Percentiles rank a stretch among this genome's conserved stretches.
Evolutionary conservation across 2,113 vertebrate species (phyloP).

Genomic region (Clarias gariepinus): DNA sequence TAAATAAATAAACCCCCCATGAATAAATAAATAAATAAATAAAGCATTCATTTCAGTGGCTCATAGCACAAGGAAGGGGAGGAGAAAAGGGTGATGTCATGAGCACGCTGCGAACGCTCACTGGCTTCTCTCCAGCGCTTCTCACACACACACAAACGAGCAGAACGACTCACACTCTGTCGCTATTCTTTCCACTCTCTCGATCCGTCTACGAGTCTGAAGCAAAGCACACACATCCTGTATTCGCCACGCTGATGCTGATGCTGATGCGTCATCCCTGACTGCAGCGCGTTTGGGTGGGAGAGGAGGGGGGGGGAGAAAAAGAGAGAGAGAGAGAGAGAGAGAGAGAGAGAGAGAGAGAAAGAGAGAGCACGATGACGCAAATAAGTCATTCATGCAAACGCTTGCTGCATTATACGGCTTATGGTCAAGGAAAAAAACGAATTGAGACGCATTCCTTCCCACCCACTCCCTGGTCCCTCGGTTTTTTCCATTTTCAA

Average conservation of each 20-base stretch:
- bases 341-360: constrained; percentile 48
- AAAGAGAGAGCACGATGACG: constrained; percentile 47
- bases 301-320: constrained; percentile 44
- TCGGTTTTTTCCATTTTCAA: constrained; percentile 16
- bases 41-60: constrained; percentile 52
- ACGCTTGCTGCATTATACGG: neutral
- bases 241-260: constrained; percentile 55
- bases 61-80: constrained; percentile 33
- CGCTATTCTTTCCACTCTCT: constrained; percentile 33
- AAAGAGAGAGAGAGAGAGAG: constrained; percentile 51
- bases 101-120: constrained; percentile 73
- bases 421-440: neutral
- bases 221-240: constrained; percentile 70
- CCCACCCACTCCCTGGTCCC: neutral
- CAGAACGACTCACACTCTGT: constrained; percentile 55
- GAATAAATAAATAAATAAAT: constrained; percentile 20
- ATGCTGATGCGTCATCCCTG: constrained; percentile 72
- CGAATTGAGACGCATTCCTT: neutral
- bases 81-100: constrained; percentile 72
- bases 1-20: neutral
- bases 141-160: constrained; percentile 39
- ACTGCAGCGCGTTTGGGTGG: constrained; percentile 65
- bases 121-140: constrained; percentile 67
- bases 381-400: constrained; percentile 29
- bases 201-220: constrained; percentile 59